phyloP scores from a whole-genome alignment of 2,113 vertebrate genomes.

The Perognathus longimembris region DNA sequence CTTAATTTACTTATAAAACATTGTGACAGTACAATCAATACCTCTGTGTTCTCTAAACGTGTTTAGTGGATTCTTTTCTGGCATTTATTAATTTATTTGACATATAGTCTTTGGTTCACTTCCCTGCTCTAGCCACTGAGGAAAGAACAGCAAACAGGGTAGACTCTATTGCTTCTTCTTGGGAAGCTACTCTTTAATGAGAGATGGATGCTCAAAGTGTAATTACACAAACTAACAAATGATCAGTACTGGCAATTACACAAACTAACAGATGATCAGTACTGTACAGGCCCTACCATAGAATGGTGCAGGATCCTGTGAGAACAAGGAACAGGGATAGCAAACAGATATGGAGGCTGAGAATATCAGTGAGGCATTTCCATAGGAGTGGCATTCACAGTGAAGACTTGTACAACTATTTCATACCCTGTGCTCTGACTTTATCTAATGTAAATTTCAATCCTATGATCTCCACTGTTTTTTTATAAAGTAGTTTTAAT shows the following conservation, averaged over 20 bases:
- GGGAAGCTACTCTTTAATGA: background rate
- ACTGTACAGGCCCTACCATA: background rate
- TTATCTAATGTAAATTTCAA: background rate
- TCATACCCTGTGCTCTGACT: background rate
- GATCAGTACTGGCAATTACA: background rate
- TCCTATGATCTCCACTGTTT: background rate
- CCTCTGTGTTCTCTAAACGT: background rate
- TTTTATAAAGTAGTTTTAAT: background rate
- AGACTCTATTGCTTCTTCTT: background rate
- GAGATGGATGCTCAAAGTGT: background rate
- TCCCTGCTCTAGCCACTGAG: background rate
- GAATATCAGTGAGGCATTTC: background rate
- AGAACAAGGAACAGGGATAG: background rate
- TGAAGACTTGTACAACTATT: background rate
- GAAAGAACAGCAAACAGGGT: background rate
- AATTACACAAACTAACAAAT: background rate
- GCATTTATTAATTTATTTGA: background rate
- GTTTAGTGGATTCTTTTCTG: background rate
- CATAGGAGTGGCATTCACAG: background rate
- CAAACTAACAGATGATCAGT: background rate
- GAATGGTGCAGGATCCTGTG: background rate
- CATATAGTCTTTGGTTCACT: background rate
- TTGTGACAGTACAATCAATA: background rate
- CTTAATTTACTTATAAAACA: constrained; percentile 31
- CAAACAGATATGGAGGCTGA: background rate